Base-by-base conservation (phyloP, 2,888 invertebrate species). In the Drosophila hawaiiensis region DNA sequence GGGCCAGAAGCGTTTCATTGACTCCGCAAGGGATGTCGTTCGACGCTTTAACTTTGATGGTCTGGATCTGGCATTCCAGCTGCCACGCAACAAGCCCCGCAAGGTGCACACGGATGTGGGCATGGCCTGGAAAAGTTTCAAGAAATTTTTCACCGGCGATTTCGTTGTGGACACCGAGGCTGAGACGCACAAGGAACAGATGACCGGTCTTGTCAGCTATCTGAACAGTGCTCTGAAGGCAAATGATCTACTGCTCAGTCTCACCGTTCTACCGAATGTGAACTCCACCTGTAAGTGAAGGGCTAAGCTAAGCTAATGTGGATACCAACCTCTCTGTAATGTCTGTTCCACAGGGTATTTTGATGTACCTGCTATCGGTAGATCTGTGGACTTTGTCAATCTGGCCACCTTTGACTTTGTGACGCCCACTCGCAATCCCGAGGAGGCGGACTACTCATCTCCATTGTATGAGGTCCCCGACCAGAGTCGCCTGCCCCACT, bases 11-110 rank as follows among this genome's bases (percentile, higher is more conserved):
- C 95, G 95, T 14, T 97, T 97, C 89, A 95, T 97, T 47, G 96
- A 96, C 90, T 97, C 97, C 0, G 96, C 96, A 0, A 95, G 95
- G 10, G 94, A 95, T 25, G 82, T 97, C 19, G 93, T 97, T 33
- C 95, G 96, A 68, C 96, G 96, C 68, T 96, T 97, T 83, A 96
- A 96, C 33, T 98, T 98, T 83, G 98, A 98, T 92, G 98, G 98
- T 2, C 94, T 98, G 52, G 98, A 98, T 92, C 94, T 98, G 54
- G 96, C 96, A 0, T 97, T 97, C 96, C 96, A 97, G 92, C 96
- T 97, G 93, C 96, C 97, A 0, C 95, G 95, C 58, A 95, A 95
- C 78, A 97, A 96, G 92, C 96, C 97, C 19, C 96, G 97, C 94
- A 97, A 97, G 93, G 95, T 97, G 68, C 96, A 93, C 41, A 94